Conservation (phyloP, 2,797 vertebrate genomes). For the Poeciliopsis paucimaculata region DNA sequence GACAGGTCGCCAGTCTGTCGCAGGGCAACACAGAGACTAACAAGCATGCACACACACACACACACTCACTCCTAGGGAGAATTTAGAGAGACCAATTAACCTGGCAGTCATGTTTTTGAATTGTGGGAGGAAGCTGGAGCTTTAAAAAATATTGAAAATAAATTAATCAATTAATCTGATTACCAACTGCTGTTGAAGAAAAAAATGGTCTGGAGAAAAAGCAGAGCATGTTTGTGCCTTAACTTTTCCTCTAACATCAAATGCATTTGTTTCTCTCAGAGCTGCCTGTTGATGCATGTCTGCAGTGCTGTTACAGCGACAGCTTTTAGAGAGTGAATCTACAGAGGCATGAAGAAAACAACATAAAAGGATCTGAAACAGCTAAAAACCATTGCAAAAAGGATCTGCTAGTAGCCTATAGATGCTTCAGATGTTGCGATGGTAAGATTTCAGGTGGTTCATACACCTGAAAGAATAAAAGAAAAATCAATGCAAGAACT, state of each 20-base stretch:
- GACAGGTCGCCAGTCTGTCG: no score
- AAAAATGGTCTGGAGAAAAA: neutral
- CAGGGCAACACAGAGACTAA: no score
- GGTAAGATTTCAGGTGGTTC: neutral
- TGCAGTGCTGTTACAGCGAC: neutral
- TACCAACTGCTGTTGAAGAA: neutral
- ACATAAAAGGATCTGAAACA: neutral
- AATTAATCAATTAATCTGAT: neutral
- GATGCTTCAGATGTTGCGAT: neutral
- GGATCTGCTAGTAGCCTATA: neutral
- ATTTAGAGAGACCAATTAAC: no score
- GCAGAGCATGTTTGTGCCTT: neutral
- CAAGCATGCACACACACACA: no score
- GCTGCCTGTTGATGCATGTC: neutral
- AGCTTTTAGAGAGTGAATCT: neutral
- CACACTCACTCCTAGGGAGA: no score
- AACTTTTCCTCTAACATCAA: neutral
- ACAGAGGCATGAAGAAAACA: neutral
- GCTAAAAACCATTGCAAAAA: neutral
- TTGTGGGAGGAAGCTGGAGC: no score
- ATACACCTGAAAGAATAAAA: neutral
- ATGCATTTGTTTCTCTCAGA: neutral
- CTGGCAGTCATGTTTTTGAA: no score
- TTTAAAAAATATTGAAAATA: no score
- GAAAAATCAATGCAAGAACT: neutral